These are phyloP conservation scores for Syngnathus scovelli DNA, from an alignment of 2,113 vertebrate genomes.

Conservation along the genomic window DNA sequence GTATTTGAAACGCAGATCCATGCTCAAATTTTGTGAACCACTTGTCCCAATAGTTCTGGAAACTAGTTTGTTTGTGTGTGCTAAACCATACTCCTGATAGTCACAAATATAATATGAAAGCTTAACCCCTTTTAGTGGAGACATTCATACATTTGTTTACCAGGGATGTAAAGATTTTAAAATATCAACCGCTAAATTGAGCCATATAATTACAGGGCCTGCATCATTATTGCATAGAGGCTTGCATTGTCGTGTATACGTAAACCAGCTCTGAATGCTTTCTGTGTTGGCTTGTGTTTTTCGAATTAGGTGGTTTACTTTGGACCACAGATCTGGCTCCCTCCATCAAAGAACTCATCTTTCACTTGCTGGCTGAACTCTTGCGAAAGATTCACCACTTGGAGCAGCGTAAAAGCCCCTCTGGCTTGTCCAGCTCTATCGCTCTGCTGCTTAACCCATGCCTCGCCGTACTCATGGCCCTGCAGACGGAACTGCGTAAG, in stretches of 20 bases:
- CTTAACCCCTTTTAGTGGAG: neutral
- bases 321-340: conserved; percentile 94
- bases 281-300: neutral
- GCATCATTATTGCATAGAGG: neutral
- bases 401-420: conserved; percentile 83
- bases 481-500: conserved; percentile 93
- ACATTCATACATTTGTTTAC: neutral
- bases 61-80: neutral
- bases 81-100: neutral
- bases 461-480: conserved; percentile 90
- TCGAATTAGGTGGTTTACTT: conserved; percentile 81
- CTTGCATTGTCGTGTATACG: neutral
- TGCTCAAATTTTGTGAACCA: neutral
- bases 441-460: conserved; percentile 93
- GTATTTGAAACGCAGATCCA: too few species aligned
- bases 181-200: neutral
- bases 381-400: conserved; percentile 86
- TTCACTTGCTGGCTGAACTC: conserved; percentile 89
- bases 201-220: neutral
- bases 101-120: neutral
- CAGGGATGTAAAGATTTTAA: neutral
- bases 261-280: neutral
- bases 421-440: conserved; percentile 85
- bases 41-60: too few species aligned
- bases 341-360: conserved; percentile 87